phyloP scores from a whole-genome alignment of 1,140 invertebrate genomes.

The Palaemon carinicauda region DNA sequence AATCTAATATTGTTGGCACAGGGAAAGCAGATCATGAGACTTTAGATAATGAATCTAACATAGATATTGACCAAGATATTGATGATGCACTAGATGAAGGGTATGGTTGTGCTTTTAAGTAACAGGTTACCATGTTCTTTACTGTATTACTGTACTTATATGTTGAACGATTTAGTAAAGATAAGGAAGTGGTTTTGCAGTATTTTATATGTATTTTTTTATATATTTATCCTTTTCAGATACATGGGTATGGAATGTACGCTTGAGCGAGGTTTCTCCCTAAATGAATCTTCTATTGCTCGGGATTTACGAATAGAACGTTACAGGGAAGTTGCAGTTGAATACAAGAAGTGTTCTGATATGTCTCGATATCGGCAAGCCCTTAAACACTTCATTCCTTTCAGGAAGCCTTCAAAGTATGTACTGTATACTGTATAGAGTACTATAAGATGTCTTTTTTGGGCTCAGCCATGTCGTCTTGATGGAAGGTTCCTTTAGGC shows the following conservation, averaged over 20 bases:
- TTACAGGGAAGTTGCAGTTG: conserved; percentile 36
- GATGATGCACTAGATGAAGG: conserved; percentile 34
- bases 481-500: no score
- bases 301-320: conserved; percentile 40
- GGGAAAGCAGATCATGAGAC: background rate
- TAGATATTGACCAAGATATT: conserved; percentile 11
- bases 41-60: background rate
- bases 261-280: conserved; percentile 57
- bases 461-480: no score
- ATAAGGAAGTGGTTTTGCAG: background rate
- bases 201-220: background rate
- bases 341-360: conserved; percentile 33
- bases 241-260: conserved; percentile 60
- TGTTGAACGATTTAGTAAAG: background rate
- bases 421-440: background rate
- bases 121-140: background rate
- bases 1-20: no score
- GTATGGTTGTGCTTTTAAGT: background rate
- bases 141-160: background rate
- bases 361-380: conserved; percentile 49
- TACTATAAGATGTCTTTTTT: conserved; percentile 12
- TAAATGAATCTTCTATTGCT: conserved; percentile 50
- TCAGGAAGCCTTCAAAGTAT: conserved; percentile 59
- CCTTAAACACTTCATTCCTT: conserved; percentile 58
- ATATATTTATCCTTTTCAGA: conserved; percentile 10